These are phyloP conservation scores for Athalia cordata DNA, from an alignment of 2,888 invertebrate genomes.

Conservation along the genomic window DNA sequence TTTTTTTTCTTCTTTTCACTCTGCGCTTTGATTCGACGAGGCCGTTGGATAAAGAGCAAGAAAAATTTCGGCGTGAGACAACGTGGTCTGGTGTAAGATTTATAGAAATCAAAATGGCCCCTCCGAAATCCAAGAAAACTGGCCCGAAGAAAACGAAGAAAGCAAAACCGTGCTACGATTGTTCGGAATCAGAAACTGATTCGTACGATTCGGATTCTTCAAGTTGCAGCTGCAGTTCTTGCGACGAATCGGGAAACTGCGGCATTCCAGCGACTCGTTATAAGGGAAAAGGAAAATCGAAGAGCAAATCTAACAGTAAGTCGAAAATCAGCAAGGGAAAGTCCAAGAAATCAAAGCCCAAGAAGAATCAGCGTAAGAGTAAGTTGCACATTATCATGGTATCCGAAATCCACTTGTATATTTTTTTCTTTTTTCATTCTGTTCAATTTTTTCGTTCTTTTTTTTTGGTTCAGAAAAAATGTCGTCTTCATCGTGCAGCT, in stretches of 20 bases:
- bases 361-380: conserved; percentile 15
- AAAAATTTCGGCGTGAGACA: too few species aligned
- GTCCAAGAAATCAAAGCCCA: not conserved
- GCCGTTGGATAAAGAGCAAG: too few species aligned
- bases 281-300: not conserved
- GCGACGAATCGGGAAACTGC: not conserved
- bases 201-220: not conserved
- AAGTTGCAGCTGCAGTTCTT: conserved; percentile 11
- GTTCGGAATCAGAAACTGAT: not conserved
- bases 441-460: not conserved
- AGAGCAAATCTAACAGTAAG: not conserved
- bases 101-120: too few species aligned
- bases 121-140: too few species aligned
- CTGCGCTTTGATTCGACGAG: too few species aligned
- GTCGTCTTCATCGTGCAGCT: conserved; percentile 17
- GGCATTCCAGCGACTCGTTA: not conserved
- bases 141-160: not conserved
- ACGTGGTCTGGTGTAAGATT: too few species aligned
- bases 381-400: not conserved
- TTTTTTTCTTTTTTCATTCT: not conserved
- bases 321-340: not conserved
- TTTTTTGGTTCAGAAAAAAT: conserved; percentile 4
- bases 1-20: too few species aligned
- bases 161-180: not conserved
- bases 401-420: not conserved